Percentiles rank a stretch among this genome's conserved stretches.
Conservation (phyloP, 2,113 vertebrate species). For the Neodontobutis hainanensis region DNA sequence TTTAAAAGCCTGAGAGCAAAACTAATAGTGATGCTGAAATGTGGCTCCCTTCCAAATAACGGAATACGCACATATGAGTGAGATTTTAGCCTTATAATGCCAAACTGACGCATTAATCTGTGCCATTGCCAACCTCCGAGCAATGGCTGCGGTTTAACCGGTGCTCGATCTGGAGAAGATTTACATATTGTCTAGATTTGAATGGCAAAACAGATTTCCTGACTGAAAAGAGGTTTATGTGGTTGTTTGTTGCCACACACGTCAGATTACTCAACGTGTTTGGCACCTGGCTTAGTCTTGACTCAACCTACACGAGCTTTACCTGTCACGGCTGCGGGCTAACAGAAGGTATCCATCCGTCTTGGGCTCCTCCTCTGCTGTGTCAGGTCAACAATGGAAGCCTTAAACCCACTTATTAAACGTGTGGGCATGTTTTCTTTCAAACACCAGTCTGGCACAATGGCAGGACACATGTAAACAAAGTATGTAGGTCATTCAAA, state of each 20-base stretch:
- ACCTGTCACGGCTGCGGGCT: conserved; percentile 24
- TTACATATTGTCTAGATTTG: background rate
- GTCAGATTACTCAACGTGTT: conserved; percentile 22
- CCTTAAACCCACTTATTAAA: conserved; percentile 50
- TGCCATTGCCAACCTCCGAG: background rate
- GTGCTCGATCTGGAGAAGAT: conserved; percentile 1
- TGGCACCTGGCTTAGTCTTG: conserved; percentile 1
- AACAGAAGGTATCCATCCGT: conserved; percentile 37
- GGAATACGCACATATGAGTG: too few species aligned
- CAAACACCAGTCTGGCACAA: conserved; percentile 48
- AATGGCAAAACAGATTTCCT: conserved; percentile 9
- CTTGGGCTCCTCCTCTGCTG: conserved; percentile 38
- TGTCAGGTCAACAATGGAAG: conserved; percentile 49
- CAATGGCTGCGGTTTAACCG: background rate
- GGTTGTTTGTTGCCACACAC: conserved; percentile 10
- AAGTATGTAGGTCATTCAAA: conserved; percentile 72
- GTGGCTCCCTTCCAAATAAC: background rate
- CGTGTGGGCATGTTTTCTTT: conserved; percentile 58
- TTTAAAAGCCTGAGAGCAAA: background rate
- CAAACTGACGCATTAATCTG: background rate
- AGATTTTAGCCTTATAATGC: too few species aligned
- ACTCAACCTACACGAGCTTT: conserved; percentile 29
- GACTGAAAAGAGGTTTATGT: conserved; percentile 9
- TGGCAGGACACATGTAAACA: conserved; percentile 53
- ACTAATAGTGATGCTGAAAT: too few species aligned